Percentiles rank a stretch among this genome's conserved stretches.
These are phyloP conservation scores for Entomobrya multifasciata DNA, from an alignment of 2,888 invertebrate genomes.

Conservation along the genomic window DNA sequence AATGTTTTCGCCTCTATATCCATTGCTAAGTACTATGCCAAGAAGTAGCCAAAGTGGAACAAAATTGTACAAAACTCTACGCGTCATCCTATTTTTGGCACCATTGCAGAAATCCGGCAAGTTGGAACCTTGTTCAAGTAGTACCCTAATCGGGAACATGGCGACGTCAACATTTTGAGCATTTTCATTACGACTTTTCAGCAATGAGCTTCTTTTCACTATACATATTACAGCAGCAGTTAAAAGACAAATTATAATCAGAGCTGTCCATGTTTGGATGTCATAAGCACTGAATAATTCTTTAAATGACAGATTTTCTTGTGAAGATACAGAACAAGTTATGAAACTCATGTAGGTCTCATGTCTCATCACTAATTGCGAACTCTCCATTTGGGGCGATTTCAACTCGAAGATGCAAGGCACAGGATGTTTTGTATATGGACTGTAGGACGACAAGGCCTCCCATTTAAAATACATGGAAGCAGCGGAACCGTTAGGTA, in stretches of 20 bases:
- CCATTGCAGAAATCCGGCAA: background rate
- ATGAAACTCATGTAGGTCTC: background rate
- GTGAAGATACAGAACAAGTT: background rate
- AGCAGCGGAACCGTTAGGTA: too few relatives aligned
- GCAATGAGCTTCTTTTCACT: background rate
- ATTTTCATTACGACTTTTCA: background rate
- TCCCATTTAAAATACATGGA: too few relatives aligned
- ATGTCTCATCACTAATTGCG: background rate
- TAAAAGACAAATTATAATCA: background rate
- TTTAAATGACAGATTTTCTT: background rate
- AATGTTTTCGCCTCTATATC: background rate
- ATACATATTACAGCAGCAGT: background rate
- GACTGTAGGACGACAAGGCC: too few relatives aligned
- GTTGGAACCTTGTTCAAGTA: constrained; percentile 1
- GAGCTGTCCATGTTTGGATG: background rate
- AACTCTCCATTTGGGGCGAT: background rate
- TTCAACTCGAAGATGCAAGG: too few relatives aligned
- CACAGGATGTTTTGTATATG: too few relatives aligned
- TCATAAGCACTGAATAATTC: background rate
- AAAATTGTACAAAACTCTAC: background rate
- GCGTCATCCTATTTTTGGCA: background rate
- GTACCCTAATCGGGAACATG: background rate
- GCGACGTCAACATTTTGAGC: background rate
- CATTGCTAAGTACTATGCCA: background rate
- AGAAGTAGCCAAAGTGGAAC: background rate